Evolutionary conservation across 2,888 invertebrate genomes (phyloP), one percentile per base, ranked within the genome.

Genomic region (Brachyptera risi): DNA sequence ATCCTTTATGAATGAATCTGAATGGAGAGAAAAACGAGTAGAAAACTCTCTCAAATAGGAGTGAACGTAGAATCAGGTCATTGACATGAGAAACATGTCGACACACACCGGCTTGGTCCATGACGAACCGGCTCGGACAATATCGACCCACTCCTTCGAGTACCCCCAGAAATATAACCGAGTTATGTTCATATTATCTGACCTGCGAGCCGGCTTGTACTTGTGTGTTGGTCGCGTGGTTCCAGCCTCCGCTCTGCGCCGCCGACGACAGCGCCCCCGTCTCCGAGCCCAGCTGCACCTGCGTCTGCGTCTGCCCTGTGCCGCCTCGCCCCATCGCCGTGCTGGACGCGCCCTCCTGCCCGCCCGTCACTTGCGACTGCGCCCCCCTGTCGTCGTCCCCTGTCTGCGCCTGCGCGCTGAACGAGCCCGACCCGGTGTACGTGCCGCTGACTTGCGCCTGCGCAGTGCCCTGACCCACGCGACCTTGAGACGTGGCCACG

Each of bases 391-490:
- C 85, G 26, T 81, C 83, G 63, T 90, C 90, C 38, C 84, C 85
- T 13, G 88, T 88, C 74, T 89, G 88, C 4, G 91, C 90, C 71
- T 87, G 89, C 7, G 92, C 92, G 65, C 88, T 87, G 71, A 92
- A 92, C 0, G 89, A 85, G 13, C 91, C 91, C 21, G 83, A 80
- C 1, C 88, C 87, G 0, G 84, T 83, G 70, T 92, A 91, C 0
- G 86, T 85, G 24, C 92, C 92, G 57, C 86, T 86, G 0, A 47
- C 90, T 76, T 90, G 88, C 0, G 92, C 88, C 74, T 91, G 89
- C 0, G 92, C 87, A 1, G 84, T 84, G 9, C 88, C 90, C 63
- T 86, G 85, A 26, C 83, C 83, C 69, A 84, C 87, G 66, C 82
- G 84, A 13, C 92, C 92, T 74, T 88, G 87, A 13, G 92, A 86